Evolutionary conservation across 2,113 vertebrate genomes (phyloP).

Genomic region (Chinchilla lanigera): DNA sequence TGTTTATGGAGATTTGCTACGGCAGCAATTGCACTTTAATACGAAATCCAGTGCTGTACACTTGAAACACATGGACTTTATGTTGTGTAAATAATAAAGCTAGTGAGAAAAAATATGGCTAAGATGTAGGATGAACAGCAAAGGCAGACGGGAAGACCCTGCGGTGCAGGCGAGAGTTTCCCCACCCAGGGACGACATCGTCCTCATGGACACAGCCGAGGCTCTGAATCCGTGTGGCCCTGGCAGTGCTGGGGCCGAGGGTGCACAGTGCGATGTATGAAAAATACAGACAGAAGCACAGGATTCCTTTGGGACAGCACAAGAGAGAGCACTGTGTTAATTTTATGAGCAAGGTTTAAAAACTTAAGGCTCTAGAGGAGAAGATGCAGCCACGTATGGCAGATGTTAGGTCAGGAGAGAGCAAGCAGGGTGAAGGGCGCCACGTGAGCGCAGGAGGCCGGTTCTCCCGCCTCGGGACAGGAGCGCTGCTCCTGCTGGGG

Average conservation of each 20-base stretch:
- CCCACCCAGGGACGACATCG: not conserved
- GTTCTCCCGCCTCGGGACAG: not conserved
- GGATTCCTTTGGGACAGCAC: not conserved
- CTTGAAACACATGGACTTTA: not conserved
- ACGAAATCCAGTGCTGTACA: not conserved
- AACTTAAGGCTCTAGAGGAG: not conserved
- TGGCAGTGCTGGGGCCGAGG: not conserved
- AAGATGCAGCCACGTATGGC: not conserved
- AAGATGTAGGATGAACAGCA: not conserved
- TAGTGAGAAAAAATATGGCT: not conserved
- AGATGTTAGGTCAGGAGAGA: not conserved
- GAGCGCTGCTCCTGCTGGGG: not conserved
- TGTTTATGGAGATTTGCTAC: not conserved
- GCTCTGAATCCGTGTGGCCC: not conserved
- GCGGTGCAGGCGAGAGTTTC: no score
- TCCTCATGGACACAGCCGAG: not conserved
- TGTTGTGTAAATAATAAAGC: not conserved
- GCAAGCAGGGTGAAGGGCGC: not conserved
- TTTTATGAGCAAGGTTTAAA: constrained; percentile 35
- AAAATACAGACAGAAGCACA: not conserved
- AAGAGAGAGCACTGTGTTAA: constrained; percentile 60
- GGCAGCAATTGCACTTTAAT: not conserved
- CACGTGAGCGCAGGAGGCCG: not conserved
- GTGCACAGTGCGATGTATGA: not conserved
- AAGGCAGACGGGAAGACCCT: not conserved